phyloP scores from a whole-genome alignment of 2,888 invertebrate species.

The Oxyscelio sp. region DNA sequence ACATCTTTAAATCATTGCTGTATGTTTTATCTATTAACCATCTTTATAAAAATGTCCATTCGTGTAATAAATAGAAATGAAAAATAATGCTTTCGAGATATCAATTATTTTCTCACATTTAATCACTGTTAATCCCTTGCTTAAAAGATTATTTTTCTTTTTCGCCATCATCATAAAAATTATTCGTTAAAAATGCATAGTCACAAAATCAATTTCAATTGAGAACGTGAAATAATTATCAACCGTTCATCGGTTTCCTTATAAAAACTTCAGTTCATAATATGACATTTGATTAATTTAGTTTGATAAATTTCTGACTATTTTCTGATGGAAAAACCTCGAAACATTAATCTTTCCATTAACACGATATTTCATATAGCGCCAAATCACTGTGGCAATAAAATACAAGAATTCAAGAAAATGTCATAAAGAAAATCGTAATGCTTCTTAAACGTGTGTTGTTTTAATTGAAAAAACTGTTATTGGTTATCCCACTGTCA shows the following conservation, averaged over 20 bases:
- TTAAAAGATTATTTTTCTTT: not conserved
- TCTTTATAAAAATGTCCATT: too few relatives aligned
- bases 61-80: too few relatives aligned
- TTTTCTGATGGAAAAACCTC: conserved; percentile 14
- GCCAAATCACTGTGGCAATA: conserved; percentile 20
- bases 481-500: too few relatives aligned
- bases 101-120: not conserved
- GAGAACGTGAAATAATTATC: not conserved
- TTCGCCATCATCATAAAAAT: not conserved
- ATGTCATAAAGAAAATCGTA: not conserved
- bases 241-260: not conserved
- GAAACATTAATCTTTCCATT: conserved; percentile 35
- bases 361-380: conserved; percentile 25
- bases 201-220: not conserved
- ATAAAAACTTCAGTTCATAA: not conserved
- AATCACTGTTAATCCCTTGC: too few relatives aligned
- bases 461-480: not conserved
- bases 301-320: conserved; percentile 22
- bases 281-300: conserved; percentile 30
- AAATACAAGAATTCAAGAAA: conserved; percentile 11
- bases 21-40: too few relatives aligned
- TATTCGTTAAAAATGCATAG: not conserved
- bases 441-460: conserved; percentile 1
- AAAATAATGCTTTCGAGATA: too few relatives aligned
- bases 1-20: too few relatives aligned